These are phyloP conservation scores for Meta bourneti DNA, from an alignment of 2,888 invertebrate species.

Conservation along the genomic window DNA sequence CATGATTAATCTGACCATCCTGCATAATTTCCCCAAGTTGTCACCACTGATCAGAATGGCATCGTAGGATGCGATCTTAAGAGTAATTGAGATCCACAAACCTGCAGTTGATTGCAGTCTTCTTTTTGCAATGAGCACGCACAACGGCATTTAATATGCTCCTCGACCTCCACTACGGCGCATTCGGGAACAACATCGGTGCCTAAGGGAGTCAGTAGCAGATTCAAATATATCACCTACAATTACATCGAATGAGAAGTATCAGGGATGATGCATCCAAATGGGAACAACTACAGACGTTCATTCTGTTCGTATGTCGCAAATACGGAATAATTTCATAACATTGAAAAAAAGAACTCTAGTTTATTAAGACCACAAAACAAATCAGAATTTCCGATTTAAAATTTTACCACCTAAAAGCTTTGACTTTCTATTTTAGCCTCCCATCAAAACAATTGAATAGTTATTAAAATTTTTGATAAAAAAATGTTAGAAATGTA, in stretches of 20 bases:
- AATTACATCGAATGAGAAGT: constrained; percentile 85
- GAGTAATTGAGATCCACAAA: background rate
- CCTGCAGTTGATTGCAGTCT: constrained; percentile 44
- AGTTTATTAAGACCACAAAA: too few relatives aligned
- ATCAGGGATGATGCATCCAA: constrained; percentile 84
- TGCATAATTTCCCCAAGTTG: too few relatives aligned
- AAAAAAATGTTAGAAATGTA: too few relatives aligned
- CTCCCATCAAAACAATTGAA: too few relatives aligned
- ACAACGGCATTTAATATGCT: constrained; percentile 50
- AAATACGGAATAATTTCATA: too few relatives aligned
- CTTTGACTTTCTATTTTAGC: too few relatives aligned
- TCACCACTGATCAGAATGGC: too few relatives aligned
- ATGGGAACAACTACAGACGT: constrained; percentile 81
- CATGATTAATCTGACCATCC: background rate
- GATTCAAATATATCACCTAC: constrained; percentile 78
- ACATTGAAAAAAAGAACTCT: too few relatives aligned
- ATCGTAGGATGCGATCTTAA: background rate
- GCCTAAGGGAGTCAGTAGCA: background rate
- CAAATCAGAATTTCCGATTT: too few relatives aligned
- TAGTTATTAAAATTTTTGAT: too few relatives aligned
- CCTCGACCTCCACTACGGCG: constrained; percentile 40
- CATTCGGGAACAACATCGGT: constrained; percentile 19
- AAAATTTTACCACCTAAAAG: too few relatives aligned
- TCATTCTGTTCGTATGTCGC: too few relatives aligned
- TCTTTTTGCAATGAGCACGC: constrained; percentile 27